Evolutionary conservation across 1,140 invertebrate species (phyloP).

Genomic region (Hesperophylax magnus): DNA sequence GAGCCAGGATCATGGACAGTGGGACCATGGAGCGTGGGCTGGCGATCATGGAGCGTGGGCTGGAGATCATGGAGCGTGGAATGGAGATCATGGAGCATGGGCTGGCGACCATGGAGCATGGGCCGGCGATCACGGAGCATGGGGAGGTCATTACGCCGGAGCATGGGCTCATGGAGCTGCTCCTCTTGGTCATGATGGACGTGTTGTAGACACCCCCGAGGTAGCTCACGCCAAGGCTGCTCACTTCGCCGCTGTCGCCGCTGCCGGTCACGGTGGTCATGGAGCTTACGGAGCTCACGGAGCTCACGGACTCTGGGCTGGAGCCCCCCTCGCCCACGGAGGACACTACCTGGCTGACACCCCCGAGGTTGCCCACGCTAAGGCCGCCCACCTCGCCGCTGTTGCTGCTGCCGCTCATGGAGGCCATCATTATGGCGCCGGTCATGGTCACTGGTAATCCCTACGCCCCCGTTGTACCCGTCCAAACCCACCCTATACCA

Average conservation of each 20-base stretch:
- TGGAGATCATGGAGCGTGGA: slow-evolving; percentile 34
- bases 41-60: slow-evolving; percentile 48
- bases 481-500: slow-evolving; percentile 1
- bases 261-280: slow-evolving; percentile 33
- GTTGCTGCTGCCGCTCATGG: slow-evolving; percentile 62
- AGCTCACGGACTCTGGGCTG: background rate
- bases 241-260: slow-evolving; percentile 11
- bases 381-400: slow-evolving; percentile 56
- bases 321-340: slow-evolving; percentile 61
- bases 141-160: slow-evolving; percentile 25
- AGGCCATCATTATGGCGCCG: slow-evolving; percentile 48
- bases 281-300: slow-evolving; percentile 60
- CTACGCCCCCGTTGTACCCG: background rate
- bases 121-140: background rate
- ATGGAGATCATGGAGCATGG: slow-evolving; percentile 29
- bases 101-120: slow-evolving; percentile 20
- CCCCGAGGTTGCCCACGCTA: slow-evolving; percentile 68
- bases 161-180: slow-evolving; percentile 47
- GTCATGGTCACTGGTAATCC: slow-evolving; percentile 17
- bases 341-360: slow-evolving; percentile 70
- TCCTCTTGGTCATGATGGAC: slow-evolving; percentile 48
- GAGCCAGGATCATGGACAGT: slow-evolving; percentile 61
- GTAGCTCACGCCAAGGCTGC: background rate
- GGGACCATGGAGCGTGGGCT: slow-evolving; percentile 19
- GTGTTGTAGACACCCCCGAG: slow-evolving; percentile 47